These are phyloP conservation scores for Helleia helle DNA, from an alignment of 2,888 invertebrate species.

Conservation along the genomic window DNA sequence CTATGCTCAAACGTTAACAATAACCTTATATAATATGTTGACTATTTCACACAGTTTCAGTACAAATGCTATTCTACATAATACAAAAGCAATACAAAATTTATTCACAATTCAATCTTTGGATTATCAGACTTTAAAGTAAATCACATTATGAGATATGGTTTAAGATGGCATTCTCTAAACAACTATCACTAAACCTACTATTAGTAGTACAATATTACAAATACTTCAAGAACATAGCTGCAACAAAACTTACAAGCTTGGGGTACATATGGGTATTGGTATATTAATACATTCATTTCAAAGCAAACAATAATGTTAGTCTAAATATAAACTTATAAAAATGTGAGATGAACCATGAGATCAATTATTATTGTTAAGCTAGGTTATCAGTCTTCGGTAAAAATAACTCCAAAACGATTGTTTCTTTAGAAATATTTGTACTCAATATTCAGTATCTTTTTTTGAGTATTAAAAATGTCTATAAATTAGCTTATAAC, in stretches of 20 bases:
- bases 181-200: constrained; percentile 12
- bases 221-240: no score
- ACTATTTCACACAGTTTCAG: constrained; percentile 17
- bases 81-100: constrained; percentile 19
- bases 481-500: constrained; percentile 1
- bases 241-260: no score
- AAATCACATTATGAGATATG: constrained; percentile 32
- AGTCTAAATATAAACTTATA: background rate
- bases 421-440: background rate
- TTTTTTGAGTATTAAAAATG: background rate
- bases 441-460: background rate
- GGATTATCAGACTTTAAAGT: constrained; percentile 47
- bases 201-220: background rate
- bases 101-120: constrained; percentile 33
- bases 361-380: background rate
- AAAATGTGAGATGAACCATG: background rate
- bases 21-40: constrained; percentile 9
- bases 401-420: background rate
- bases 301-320: background rate
- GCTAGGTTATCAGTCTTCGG: constrained; percentile 1
- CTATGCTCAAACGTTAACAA: constrained; percentile 5
- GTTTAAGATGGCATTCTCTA: constrained; percentile 4
- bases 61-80: constrained; percentile 18
- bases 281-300: background rate
- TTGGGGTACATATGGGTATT: background rate